A percentile compares a stretch with the other conserved stretches of the same genome.
Conservation (phyloP, 2,888 invertebrate genomes). For the Hylaea fasciaria region DNA sequence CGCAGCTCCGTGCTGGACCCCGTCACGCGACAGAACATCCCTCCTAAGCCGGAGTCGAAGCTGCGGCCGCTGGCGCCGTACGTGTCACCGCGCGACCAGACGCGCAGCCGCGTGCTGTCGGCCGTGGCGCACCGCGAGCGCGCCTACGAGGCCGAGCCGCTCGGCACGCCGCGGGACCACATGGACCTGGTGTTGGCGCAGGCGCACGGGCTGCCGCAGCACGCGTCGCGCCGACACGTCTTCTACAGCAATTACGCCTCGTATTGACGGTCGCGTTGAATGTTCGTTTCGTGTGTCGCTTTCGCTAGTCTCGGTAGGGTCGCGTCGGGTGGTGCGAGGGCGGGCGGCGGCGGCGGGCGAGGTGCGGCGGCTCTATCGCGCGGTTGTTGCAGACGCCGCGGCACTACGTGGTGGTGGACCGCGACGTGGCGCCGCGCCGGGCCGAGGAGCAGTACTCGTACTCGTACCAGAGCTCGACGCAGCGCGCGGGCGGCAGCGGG, state of each 20-base stretch:
- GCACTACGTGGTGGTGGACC: constrained; percentile 94
- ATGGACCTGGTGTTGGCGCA: constrained; percentile 88
- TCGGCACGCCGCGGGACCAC: constrained; percentile 85
- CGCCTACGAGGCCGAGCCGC: constrained; percentile 84
- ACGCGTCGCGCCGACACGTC: constrained; percentile 78
- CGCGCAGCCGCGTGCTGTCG: constrained; percentile 86
- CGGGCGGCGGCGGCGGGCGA: constrained; percentile 59
- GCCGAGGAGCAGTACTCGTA: constrained; percentile 94
- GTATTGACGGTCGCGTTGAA: constrained; percentile 65
- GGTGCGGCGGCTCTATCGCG: constrained; percentile 65
- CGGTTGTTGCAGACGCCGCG: constrained; percentile 92
- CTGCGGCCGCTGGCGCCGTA: constrained; percentile 87
- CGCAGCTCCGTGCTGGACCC: constrained; percentile 80
- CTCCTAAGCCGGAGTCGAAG: constrained; percentile 84
- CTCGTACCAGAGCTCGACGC: constrained; percentile 89
- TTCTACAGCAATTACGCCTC: constrained; percentile 84
- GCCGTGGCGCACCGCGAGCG: constrained; percentile 85
- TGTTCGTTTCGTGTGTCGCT: constrained; percentile 72
- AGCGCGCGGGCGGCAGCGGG: constrained; percentile 76
- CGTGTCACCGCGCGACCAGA: constrained; percentile 87
- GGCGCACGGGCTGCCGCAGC: constrained; percentile 83
- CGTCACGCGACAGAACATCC: constrained; percentile 86
- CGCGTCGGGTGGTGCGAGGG: constrained; percentile 60
- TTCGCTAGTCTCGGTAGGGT: constrained; percentile 70
- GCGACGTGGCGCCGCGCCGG: constrained; percentile 88